Percentiles rank a stretch among this genome's conserved stretches.
Conservation (phyloP, 2,113 vertebrate genomes). For the Silurus meridionalis region DNA sequence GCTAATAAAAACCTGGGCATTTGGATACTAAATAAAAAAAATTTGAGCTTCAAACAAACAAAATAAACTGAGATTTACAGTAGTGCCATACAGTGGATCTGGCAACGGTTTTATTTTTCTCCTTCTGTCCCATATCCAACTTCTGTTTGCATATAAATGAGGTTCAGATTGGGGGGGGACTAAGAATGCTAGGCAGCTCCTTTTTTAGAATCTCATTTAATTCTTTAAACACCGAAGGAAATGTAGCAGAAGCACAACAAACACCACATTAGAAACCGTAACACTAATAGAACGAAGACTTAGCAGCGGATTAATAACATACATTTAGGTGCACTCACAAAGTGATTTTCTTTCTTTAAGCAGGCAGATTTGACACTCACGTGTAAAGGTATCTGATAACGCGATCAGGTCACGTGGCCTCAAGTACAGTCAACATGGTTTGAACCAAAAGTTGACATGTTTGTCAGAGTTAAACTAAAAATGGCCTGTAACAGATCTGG, state of each 20-base stretch:
- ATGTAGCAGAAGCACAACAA: not conserved
- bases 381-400: not conserved
- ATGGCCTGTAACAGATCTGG: conserved; percentile 60
- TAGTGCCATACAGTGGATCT: not conserved
- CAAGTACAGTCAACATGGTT: not conserved
- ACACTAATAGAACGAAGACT: not conserved
- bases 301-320: not conserved
- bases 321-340: not conserved
- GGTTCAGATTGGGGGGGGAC: not conserved
- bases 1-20: no score
- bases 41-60: not conserved
- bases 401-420: not conserved
- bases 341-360: not conserved
- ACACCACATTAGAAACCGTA: not conserved
- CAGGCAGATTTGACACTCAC: not conserved
- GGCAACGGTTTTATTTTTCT: not conserved
- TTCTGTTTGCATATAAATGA: not conserved
- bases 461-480: conserved; percentile 66
- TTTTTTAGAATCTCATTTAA: not conserved
- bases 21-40: not conserved
- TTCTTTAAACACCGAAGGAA: not conserved
- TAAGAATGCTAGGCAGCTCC: not conserved
- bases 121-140: no score
- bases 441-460: conserved; percentile 63
- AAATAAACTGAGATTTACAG: not conserved